Evolutionary conservation across 1,140 invertebrate species (phyloP), one percentile per base, ranked within the genome.

Genomic region (Acromyrmex heyeri): DNA sequence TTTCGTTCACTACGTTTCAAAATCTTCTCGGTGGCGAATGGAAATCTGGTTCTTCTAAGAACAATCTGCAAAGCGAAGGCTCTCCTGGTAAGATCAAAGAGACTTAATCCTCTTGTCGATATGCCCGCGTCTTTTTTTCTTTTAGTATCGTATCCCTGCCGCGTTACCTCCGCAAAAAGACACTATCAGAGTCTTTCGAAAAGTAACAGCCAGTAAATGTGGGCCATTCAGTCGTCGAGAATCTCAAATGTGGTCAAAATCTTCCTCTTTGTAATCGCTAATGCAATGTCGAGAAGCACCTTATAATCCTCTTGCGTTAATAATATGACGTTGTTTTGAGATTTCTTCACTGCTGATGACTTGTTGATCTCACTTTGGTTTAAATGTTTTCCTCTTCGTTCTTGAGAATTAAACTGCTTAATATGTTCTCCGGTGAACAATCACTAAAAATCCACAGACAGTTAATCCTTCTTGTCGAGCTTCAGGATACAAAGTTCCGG

Each of bases 141-240:
- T 62, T 44, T 30, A 30, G 10, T 34, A n/a, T 67, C 57, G 57
- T 30, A 12, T 24, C 44, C 21, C n/a, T 55, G 44, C 44, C 38
- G 55, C 38, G 55, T 75, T 59, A 16, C 10, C 10, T 38, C 2
- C 12, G 21, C 5, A 30, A 82, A 59, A 57, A 61, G 86, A 85
- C 55, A 59, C 70, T 79, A 69, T 85, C 57, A 89, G 83, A 64
- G 89, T 92, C 89, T 94, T 73, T 94, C 93, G 27, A 94, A 94
- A 24, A 94, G 90, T 55, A 94, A 62, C 24, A 94, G 86, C 92
- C 93, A 93, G 27, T 93, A 94, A 78, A 93, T 85, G 18, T 91
- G 90, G 88, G 93, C 92, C 93, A 94, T 94, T 88, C 92, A 92
- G 76, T 61, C 62, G 79, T 62, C 53, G 62, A 61, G 12, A 57